Evolutionary conservation across 2,113 vertebrate genomes (phyloP).

Genomic region (Alligator mississippiensis): DNA sequence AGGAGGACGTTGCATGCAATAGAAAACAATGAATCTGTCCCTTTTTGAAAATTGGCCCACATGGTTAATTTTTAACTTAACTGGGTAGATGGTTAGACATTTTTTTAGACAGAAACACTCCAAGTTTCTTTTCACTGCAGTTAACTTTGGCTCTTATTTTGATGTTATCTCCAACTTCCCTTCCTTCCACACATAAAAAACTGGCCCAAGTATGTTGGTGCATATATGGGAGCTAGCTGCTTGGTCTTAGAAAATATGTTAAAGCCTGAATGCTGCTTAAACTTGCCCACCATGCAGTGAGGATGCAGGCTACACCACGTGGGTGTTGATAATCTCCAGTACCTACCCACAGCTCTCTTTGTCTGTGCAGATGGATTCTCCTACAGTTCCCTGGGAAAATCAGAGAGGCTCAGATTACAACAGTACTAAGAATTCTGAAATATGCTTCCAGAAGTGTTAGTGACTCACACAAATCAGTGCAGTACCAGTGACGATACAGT

Average conservation of each 20-base stretch:
- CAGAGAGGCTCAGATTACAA: neutral
- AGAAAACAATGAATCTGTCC: neutral
- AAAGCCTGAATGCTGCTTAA: neutral
- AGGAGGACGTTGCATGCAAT: neutral
- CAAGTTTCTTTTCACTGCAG: neutral
- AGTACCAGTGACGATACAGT: too few relatives aligned
- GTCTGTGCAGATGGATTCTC: too few relatives aligned
- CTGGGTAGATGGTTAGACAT: neutral
- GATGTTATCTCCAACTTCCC: neutral
- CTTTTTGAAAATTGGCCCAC: neutral
- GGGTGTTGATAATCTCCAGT: neutral
- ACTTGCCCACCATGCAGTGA: neutral
- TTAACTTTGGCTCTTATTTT: neutral
- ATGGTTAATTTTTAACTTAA: neutral
- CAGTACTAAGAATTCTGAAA: neutral
- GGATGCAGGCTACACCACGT: neutral
- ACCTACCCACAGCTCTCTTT: neutral
- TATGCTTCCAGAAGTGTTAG: accelerated
- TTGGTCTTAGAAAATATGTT: neutral
- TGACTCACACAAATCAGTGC: accelerated
- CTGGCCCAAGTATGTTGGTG: neutral
- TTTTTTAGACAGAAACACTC: neutral
- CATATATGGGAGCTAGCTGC: neutral
- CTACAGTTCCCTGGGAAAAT: too few relatives aligned
- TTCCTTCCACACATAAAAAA: neutral